Base-by-base conservation (phyloP, 1,140 invertebrate species). In the Temnothorax longispinosus region DNA sequence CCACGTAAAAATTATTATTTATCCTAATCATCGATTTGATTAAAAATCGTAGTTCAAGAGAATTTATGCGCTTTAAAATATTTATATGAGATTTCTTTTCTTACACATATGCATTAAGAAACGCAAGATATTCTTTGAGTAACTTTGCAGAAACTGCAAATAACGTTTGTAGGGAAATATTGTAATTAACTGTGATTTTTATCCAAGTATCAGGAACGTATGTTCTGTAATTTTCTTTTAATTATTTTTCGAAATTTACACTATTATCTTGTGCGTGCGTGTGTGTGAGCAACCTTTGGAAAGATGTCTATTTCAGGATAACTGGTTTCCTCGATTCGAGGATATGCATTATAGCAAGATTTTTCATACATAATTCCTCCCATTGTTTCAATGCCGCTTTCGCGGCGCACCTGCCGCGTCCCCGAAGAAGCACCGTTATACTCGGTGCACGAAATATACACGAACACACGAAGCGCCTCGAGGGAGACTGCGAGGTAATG, bases 351-450 rank as follows among this genome's bases (percentile, higher is more conserved):
- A 27, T 5, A 62, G 47, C 38, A 15, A 50, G 18, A 84, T 18
- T 84, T 74, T 62, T 60, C n/a, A n/a, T 75, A 38, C 21, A 58
- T 56, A 50, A 82, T 50, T 50, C 56, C 44, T 75, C 13, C 7
- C 71, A 75, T 75, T 84, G 54, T 84, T 84, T 84, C 13, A 38
- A 50, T 56, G 15, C 58, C 47, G 75, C 21, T 80, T 81, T 69
- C 7, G 13, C 41, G 64, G 72, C 32, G 76, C 85, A 82, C 78
- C 85, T 87, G 77, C 67, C 35, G 41, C 65, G 10, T 58, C 44
- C 10, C 2, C n/a, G 32, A 74, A 50, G 76, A 78, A 56, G 67
- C 56, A 87, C 85, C 85, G 85, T 87, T 87, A 81, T 38, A 62
- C 32, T 64, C 67, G 47, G 18, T 87, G 44, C 56, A 82, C 77